These are phyloP conservation scores for Caenorhabditis imperialis DNA, from an alignment of 2,888 invertebrate genomes.

Conservation along the genomic window DNA sequence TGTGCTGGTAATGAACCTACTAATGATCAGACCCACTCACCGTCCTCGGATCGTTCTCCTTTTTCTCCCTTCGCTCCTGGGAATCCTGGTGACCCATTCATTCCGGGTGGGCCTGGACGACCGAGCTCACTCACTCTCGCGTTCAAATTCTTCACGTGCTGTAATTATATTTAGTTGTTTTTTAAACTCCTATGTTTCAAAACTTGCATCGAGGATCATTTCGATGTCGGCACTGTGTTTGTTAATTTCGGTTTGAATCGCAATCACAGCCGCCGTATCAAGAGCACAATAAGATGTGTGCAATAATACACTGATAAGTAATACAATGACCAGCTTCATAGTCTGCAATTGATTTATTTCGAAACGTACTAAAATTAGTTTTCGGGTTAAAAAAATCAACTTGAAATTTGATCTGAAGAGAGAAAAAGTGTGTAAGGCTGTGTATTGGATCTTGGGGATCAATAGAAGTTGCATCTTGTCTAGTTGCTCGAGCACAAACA, in stretches of 20 bases:
- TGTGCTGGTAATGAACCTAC: background rate
- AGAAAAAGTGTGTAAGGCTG: no score
- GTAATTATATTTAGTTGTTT: no score
- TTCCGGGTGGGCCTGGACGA: constrained; percentile 67
- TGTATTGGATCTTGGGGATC: constrained; percentile 30
- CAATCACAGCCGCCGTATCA: constrained; percentile 69
- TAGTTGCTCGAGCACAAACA: no score
- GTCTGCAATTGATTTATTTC: constrained; percentile 11
- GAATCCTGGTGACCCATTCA: constrained; percentile 69
- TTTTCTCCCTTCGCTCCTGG: constrained; percentile 68
- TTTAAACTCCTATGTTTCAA: no score
- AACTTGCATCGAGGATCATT: constrained; percentile 68
- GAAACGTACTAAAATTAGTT: background rate
- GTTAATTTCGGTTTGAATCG: constrained; percentile 71
- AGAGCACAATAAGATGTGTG: constrained; percentile 51
- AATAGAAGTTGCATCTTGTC: constrained; percentile 11
- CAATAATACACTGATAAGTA: constrained; percentile 24
- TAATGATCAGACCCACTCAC: constrained; percentile 22
- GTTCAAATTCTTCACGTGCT: constrained; percentile 70
- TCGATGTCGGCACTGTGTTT: constrained; percentile 68
- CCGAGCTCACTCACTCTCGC: constrained; percentile 66
- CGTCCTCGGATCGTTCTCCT: constrained; percentile 60
- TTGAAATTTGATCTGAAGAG: constrained; percentile 40
- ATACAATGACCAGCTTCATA: constrained; percentile 26
- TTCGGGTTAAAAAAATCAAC: background rate